Evolutionary conservation across 2,888 invertebrate species (phyloP).

Genomic region (Phania funesta): DNA sequence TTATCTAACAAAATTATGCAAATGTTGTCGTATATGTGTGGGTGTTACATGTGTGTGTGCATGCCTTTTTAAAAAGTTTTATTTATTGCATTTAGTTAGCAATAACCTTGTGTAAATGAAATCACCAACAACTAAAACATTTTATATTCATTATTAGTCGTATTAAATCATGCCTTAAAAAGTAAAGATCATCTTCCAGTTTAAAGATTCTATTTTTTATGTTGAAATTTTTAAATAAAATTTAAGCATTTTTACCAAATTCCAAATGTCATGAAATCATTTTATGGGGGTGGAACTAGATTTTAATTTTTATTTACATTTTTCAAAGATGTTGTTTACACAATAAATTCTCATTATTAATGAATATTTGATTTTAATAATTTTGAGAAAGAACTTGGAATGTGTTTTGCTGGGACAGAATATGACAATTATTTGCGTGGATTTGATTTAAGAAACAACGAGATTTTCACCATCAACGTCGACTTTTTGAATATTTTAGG

Average conservation of each 20-base stretch:
- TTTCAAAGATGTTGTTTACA: too few relatives aligned
- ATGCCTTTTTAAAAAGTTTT: slow-evolving; percentile 21
- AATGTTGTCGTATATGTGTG: too few relatives aligned
- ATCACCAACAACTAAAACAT: slow-evolving; percentile 23
- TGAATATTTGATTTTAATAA: too few relatives aligned
- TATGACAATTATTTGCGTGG: too few relatives aligned
- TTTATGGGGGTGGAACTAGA: neutral
- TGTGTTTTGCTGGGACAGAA: too few relatives aligned
- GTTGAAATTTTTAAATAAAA: neutral
- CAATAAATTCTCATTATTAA: neutral
- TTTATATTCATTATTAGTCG: neutral
- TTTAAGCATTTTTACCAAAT: neutral
- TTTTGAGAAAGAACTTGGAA: too few relatives aligned
- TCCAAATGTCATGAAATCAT: slow-evolving; percentile 18
- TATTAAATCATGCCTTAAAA: slow-evolving; percentile 23
- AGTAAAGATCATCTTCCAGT: slow-evolving; percentile 44
- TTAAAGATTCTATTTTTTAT: neutral
- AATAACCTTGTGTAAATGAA: slow-evolving; percentile 50
- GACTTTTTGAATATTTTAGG: too few relatives aligned
- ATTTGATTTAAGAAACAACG: too few relatives aligned
- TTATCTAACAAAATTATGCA: neutral
- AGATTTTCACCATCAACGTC: too few relatives aligned
- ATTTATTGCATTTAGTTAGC: slow-evolving; percentile 25
- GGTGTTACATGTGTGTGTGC: slow-evolving; percentile 32
- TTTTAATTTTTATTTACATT: too few relatives aligned